Conservation (phyloP, 2,797 vertebrate species). For the Capromys pilorides region DNA sequence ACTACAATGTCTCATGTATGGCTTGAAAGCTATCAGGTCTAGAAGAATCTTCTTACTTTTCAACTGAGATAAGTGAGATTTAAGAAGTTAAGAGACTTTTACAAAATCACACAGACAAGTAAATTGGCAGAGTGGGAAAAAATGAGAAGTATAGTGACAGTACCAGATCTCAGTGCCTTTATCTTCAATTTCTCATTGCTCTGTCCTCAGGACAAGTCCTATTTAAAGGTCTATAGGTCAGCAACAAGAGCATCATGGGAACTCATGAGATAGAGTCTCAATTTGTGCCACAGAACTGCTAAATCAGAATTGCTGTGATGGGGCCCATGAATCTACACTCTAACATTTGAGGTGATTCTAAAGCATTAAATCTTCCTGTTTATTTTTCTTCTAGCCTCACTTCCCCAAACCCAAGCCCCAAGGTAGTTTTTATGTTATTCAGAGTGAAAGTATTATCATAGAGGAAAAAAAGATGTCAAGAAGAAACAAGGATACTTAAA, state of each 20-base stretch:
- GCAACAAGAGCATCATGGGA: background rate
- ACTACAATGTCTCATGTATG: background rate
- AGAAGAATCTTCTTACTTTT: background rate
- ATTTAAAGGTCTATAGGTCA: background rate
- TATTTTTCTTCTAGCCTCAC: background rate
- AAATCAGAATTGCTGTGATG: background rate
- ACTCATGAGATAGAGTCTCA: background rate
- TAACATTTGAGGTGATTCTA: background rate
- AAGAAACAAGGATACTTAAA: background rate
- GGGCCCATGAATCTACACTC: background rate
- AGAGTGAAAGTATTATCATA: background rate
- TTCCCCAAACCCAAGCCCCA: background rate
- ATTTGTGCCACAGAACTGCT: background rate
- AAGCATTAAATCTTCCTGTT: background rate
- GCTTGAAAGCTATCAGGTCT: slow-evolving; percentile 13
- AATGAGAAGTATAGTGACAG: background rate
- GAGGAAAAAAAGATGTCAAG: background rate
- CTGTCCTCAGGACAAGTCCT: background rate
- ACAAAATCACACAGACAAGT: background rate
- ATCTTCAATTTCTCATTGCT: background rate
- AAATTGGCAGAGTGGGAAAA: background rate
- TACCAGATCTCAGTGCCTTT: background rate
- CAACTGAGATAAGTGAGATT: background rate
- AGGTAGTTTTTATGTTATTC: background rate
- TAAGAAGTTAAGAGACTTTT: slow-evolving; percentile 39